A percentile compares a stretch with the other conserved stretches of the same genome.
phyloP scores from a whole-genome alignment of 2,888 invertebrate genomes.

The Acanthopleura granulata region DNA sequence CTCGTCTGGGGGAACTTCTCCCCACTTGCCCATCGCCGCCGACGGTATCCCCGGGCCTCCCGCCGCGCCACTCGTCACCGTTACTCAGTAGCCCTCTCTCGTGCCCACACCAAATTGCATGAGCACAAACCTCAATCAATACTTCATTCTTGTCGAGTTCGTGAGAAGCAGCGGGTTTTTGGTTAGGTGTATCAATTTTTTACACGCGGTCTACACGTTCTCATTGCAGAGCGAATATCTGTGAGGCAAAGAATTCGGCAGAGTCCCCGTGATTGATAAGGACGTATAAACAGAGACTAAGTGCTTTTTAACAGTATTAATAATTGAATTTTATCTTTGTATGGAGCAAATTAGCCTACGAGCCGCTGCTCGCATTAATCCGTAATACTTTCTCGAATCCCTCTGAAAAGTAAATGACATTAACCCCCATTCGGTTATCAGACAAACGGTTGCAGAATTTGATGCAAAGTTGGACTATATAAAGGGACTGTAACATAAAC shows the following conservation, averaged over 20 bases:
- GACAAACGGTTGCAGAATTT: too few species aligned
- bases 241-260: too few species aligned
- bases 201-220: background rate
- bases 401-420: background rate
- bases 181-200: constrained; percentile 12
- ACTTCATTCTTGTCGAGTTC: background rate
- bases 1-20: too few species aligned
- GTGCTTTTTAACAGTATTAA: constrained; percentile 9
- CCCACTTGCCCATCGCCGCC: too few species aligned
- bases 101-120: constrained; percentile 4
- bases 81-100: background rate
- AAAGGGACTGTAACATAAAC: too few species aligned
- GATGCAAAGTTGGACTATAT: too few species aligned
- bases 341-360: background rate
- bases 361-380: background rate
- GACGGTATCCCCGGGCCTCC: too few species aligned
- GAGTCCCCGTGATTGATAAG: background rate
- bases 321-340: background rate
- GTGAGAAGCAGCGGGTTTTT: background rate
- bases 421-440: too few species aligned
- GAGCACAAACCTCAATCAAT: background rate
- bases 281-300: background rate
- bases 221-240: too few species aligned
- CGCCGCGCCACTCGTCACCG: too few species aligned
- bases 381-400: too few species aligned